Evolutionary conservation across 2,113 vertebrate genomes (phyloP).

Genomic region (Caranx melampygus): DNA sequence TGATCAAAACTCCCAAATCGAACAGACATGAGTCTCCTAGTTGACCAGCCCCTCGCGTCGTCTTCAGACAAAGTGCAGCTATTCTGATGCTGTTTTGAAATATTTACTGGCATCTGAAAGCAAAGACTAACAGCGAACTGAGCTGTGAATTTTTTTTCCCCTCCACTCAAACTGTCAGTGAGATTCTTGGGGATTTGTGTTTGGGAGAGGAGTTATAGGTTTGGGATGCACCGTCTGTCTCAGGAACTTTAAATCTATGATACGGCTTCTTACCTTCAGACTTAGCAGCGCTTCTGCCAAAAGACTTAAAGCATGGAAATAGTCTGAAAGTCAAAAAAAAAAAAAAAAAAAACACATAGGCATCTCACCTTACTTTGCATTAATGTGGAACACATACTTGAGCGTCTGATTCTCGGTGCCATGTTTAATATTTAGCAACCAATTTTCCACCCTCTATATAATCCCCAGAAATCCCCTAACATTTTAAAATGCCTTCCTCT

Average conservation of each 20-base stretch:
- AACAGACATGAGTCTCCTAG: conserved; percentile 54
- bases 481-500: conserved; percentile 32
- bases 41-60: conserved; percentile 14
- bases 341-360: conserved; percentile 24
- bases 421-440: conserved; percentile 47
- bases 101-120: conserved; percentile 62
- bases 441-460: conserved; percentile 37
- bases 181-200: conserved; percentile 64
- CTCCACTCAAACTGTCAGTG: conserved; percentile 65
- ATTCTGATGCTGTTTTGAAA: conserved; percentile 58
- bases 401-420: conserved; percentile 28
- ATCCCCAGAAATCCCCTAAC: conserved; percentile 44
- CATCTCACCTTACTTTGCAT: conserved; percentile 43
- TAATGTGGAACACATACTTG: conserved; percentile 34
- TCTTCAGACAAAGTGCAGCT: conserved; percentile 41
- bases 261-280: conserved; percentile 53
- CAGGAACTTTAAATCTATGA: conserved; percentile 57
- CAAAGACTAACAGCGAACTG: conserved; percentile 45
- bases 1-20: conserved; percentile 59
- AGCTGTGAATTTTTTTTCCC: conserved; percentile 46
- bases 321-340: conserved; percentile 1
- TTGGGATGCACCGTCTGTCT: conserved; percentile 55
- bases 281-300: conserved; percentile 35
- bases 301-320: conserved; percentile 49
- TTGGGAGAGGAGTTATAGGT: conserved; percentile 50